Conservation (phyloP, 2,888 invertebrate genomes). For the Mimumesa dahlbomi region DNA sequence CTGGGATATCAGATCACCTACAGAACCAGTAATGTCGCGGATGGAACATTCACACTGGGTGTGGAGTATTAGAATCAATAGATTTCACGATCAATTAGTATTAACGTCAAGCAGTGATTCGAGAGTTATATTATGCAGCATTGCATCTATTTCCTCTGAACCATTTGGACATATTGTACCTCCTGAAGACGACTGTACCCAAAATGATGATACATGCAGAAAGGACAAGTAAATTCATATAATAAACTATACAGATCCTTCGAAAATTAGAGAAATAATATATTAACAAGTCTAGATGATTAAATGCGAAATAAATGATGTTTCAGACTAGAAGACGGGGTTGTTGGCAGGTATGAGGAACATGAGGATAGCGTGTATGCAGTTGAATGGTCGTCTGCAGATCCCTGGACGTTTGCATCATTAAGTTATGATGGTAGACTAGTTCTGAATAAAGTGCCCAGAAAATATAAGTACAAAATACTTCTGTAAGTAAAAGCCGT, state of each 20-base stretch:
- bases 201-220: constrained; percentile 79
- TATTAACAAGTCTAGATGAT: neutral
- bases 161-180: constrained; percentile 83
- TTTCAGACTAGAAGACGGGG: constrained; percentile 89
- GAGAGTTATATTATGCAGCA: constrained; percentile 92
- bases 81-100: constrained; percentile 97
- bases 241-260: neutral
- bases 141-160: constrained; percentile 93
- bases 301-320: constrained; percentile 5
- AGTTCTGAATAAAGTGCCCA: constrained; percentile 95
- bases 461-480: constrained; percentile 96
- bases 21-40: constrained; percentile 89
- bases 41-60: constrained; percentile 96
- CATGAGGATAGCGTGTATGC: constrained; percentile 99
- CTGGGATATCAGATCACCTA: constrained; percentile 95
- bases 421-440: constrained; percentile 98
- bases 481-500: constrained; percentile 83
- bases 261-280: neutral
- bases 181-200: constrained; percentile 80
- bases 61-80: constrained; percentile 97
- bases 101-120: constrained; percentile 97
- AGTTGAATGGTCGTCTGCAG: constrained; percentile 97
- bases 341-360: constrained; percentile 95
- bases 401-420: constrained; percentile 99
- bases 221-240: constrained; percentile 80